A percentile compares a stretch with the other conserved stretches of the same genome.
Conservation (phyloP, 2,888 invertebrate species). For the Bimastos eiseni region DNA sequence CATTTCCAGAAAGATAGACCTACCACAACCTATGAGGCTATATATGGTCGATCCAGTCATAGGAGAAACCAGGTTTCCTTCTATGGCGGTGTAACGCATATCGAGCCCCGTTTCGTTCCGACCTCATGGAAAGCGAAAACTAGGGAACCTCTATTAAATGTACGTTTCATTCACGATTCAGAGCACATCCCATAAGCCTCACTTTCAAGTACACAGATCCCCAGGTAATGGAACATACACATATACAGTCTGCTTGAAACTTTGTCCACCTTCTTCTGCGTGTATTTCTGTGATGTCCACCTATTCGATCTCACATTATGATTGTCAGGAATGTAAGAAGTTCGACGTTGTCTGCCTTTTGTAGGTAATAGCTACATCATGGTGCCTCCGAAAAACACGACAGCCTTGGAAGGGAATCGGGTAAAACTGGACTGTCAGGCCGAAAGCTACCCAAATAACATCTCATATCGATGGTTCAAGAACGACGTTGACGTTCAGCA, state of each 20-base stretch:
- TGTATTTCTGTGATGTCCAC: background rate
- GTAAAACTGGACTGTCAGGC: conserved; percentile 93
- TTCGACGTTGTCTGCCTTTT: background rate
- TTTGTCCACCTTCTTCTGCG: no score
- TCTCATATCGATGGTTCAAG: conserved; percentile 62
- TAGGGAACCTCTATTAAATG: no score
- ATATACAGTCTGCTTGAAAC: background rate
- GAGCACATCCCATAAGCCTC: no score
- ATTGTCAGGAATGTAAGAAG: background rate
- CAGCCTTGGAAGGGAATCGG: conserved; percentile 89
- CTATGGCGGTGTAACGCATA: no score
- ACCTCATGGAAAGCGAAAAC: no score
- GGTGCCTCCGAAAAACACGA: conserved; percentile 91
- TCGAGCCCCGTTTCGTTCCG: no score
- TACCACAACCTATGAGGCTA: no score
- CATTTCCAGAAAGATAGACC: no score
- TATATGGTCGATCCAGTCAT: no score
- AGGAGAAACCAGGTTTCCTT: no score
- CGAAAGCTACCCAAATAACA: conserved; percentile 83
- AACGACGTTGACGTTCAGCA: conserved; percentile 29
- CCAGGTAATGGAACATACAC: background rate
- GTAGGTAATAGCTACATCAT: conserved; percentile 92
- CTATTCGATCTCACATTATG: background rate
- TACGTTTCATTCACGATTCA: no score
- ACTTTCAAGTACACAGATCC: no score